Percentiles rank a stretch among this genome's conserved stretches.
These are phyloP conservation scores for Diplolepis rosae DNA, from an alignment of 2,888 invertebrate species.

Conservation along the genomic window DNA sequence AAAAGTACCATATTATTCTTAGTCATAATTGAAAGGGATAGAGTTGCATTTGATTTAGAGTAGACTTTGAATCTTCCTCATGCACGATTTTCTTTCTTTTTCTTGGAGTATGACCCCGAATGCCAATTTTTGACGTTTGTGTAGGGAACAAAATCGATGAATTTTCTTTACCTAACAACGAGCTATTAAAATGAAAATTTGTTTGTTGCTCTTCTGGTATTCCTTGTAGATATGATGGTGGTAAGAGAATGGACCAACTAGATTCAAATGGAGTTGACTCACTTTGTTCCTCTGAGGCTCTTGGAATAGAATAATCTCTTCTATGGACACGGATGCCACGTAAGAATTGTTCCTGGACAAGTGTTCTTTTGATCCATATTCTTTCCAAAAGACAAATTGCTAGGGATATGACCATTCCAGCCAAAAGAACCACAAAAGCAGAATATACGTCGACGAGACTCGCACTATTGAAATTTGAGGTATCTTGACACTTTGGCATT, in stretches of 20 bases:
- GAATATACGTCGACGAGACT: slow-evolving; percentile 78
- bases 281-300: background rate
- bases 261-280: background rate
- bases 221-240: background rate
- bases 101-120: background rate
- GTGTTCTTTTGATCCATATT: slow-evolving; percentile 61
- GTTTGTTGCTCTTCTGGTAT: background rate
- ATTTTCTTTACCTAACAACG: background rate
- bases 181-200: background rate
- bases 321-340: slow-evolving; percentile 21
- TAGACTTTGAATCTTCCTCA: background rate
- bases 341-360: slow-evolving; percentile 36
- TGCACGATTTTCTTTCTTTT: background rate
- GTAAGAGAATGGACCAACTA: background rate
- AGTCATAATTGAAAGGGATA: slow-evolving; percentile 5
- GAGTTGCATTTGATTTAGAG: background rate
- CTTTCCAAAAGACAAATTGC: slow-evolving; percentile 64
- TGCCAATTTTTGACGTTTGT: background rate
- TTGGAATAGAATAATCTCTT: background rate
- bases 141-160: background rate
- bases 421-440: slow-evolving; percentile 74
- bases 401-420: slow-evolving; percentile 72
- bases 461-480: slow-evolving; percentile 77
- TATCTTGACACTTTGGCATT: slow-evolving; percentile 73
- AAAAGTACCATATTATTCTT: background rate